Evolutionary conservation across 2,888 invertebrate species (phyloP).

Genomic region (Gerris lacustris): DNA sequence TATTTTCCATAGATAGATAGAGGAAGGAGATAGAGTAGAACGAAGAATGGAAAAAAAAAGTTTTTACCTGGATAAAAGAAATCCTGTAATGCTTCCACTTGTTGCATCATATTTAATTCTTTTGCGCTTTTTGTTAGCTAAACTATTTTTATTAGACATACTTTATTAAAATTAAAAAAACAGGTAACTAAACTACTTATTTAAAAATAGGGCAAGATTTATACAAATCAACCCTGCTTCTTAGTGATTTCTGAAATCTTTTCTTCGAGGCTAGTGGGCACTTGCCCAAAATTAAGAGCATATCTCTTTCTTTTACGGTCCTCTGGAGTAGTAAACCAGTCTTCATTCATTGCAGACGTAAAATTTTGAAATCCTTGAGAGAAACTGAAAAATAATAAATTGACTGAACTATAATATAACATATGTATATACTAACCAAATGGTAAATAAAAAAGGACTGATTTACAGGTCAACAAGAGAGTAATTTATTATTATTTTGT

Average conservation of each 20-base stretch:
- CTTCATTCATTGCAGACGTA: background rate
- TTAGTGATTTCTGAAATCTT: background rate
- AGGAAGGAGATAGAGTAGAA: too few species aligned
- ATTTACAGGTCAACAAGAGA: too few species aligned
- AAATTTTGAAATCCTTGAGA: conserved; percentile 9
- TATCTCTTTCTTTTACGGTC: background rate
- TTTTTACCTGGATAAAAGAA: background rate
- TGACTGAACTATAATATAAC: too few species aligned
- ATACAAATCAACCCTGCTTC: too few species aligned
- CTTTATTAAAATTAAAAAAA: background rate
- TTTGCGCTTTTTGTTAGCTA: background rate
- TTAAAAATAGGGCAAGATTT: background rate
- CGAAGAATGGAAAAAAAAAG: background rate
- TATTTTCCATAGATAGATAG: too few species aligned
- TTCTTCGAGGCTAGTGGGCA: background rate
- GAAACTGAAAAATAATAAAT: conserved; percentile 7
- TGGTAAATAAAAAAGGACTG: too few species aligned
- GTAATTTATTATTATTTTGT: too few species aligned
- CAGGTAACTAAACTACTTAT: background rate
- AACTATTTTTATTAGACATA: conserved; percentile 3
- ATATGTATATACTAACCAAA: too few species aligned
- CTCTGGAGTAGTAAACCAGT: background rate
- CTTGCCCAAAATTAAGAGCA: background rate
- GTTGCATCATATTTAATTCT: background rate
- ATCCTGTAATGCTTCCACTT: background rate